Percentiles rank a stretch among this genome's conserved stretches.
Evolutionary conservation across 2,888 invertebrate species (phyloP).

Genomic region (Drosophila ustulata): DNA sequence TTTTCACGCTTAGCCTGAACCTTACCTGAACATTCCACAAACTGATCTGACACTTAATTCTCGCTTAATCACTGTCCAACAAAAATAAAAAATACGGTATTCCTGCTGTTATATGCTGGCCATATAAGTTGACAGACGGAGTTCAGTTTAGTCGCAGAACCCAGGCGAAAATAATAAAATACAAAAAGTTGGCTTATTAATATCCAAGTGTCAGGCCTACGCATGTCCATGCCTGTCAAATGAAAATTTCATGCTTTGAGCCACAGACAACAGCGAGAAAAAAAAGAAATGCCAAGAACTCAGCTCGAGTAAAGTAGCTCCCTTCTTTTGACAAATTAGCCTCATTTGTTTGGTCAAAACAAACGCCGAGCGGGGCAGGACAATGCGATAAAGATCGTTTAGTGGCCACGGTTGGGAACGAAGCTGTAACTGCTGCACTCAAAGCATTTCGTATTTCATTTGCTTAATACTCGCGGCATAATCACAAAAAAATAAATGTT

Average conservation of each 20-base stretch:
- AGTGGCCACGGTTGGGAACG: constrained; percentile 17
- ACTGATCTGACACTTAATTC: constrained; percentile 71
- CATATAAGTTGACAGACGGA: constrained; percentile 74
- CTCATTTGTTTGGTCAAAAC: constrained; percentile 85
- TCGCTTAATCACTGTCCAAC: constrained; percentile 77
- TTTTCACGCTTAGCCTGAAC: constrained; percentile 46
- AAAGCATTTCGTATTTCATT: constrained; percentile 55
- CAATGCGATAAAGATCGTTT: constrained; percentile 74
- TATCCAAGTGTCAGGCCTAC: constrained; percentile 49
- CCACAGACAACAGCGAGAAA: constrained; percentile 18
- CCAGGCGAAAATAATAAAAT: background rate
- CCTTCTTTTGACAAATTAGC: constrained; percentile 83
- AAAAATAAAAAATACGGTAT: constrained; percentile 50
- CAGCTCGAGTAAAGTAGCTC: constrained; percentile 34
- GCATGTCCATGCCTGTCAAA: constrained; percentile 71
- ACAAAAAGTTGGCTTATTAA: constrained; percentile 68
- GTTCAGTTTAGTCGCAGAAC: constrained; percentile 44
- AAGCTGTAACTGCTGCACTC: constrained; percentile 46
- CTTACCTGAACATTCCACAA: constrained; percentile 14
- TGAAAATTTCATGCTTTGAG: constrained; percentile 70
- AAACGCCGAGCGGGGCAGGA: constrained; percentile 67
- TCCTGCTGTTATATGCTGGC: constrained; percentile 60
- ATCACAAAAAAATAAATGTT: background rate
- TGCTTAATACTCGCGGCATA: constrained; percentile 39
- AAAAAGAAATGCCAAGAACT: constrained; percentile 33